Conservation (phyloP, 1,140 invertebrate genomes). For the Drosophila sulfurigaster region DNA sequence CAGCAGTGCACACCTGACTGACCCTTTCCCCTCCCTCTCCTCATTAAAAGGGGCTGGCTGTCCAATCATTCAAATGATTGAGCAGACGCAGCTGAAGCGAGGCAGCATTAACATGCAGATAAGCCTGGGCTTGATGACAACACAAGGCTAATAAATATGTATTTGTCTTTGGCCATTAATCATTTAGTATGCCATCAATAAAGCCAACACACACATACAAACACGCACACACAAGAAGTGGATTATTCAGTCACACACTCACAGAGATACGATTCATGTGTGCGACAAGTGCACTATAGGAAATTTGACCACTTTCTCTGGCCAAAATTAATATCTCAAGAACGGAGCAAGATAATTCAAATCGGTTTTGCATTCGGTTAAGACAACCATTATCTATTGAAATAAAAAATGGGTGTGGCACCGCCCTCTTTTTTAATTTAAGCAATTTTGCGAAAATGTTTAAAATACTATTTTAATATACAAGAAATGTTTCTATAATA, state of each 20-base stretch:
- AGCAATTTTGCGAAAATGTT: too few species aligned
- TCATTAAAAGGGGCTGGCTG: not conserved
- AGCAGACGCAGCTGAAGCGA: constrained; percentile 12
- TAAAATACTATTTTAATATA: too few species aligned
- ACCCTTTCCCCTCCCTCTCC: not conserved
- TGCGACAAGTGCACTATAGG: constrained; percentile 5
- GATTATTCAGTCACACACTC: constrained; percentile 65
- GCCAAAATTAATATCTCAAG: too few species aligned
- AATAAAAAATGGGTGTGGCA: too few species aligned
- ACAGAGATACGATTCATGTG: not conserved
- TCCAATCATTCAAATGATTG: constrained; percentile 35
- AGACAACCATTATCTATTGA: too few species aligned
- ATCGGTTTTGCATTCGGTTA: too few species aligned
- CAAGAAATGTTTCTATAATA: too few species aligned
- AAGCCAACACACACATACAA: constrained; percentile 16
- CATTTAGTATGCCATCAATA: constrained; percentile 51
- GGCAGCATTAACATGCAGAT: constrained; percentile 37
- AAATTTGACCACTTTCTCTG: too few species aligned
- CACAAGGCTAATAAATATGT: constrained; percentile 29
- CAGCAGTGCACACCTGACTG: constrained; percentile 8
- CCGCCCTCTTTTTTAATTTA: too few species aligned
- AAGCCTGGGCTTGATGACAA: constrained; percentile 39
- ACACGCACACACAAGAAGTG: constrained; percentile 29
- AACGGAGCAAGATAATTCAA: too few species aligned
- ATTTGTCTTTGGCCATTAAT: constrained; percentile 41